A percentile compares a stretch with the other conserved stretches of the same genome.
Conservation (phyloP, 2,888 invertebrate species). For the Nomada goodeniana region DNA sequence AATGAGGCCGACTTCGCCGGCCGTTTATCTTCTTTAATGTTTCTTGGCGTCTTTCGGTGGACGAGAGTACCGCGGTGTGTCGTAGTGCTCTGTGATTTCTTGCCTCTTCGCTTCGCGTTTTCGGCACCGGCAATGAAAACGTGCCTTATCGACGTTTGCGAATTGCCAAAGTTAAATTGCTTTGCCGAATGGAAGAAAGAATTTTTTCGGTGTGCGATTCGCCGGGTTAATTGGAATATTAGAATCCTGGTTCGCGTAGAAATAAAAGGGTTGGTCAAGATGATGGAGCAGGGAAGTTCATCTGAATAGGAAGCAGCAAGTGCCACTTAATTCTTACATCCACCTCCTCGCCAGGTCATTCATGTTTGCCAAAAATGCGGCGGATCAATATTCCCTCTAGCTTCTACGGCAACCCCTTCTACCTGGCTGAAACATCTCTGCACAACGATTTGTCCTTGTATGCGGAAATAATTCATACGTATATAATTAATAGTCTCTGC, state of each 20-base stretch:
- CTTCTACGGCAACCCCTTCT: neutral
- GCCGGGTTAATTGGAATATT: neutral
- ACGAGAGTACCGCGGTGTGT: conserved; percentile 26
- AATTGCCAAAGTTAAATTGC: neutral
- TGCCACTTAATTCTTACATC: conserved; percentile 10
- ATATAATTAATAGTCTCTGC: neutral
- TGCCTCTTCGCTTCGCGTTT: conserved; percentile 13
- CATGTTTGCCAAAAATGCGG: conserved; percentile 35
- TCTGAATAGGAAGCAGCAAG: neutral
- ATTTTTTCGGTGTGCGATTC: neutral
- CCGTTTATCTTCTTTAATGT: conserved; percentile 74
- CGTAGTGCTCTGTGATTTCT: conserved; percentile 36
- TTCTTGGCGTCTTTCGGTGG: conserved; percentile 53
- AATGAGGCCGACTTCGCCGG: conserved; percentile 68
- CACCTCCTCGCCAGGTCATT: neutral
- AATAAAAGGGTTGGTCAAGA: neutral
- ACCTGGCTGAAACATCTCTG: neutral
- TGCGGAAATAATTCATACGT: neutral
- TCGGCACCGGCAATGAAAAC: neutral
- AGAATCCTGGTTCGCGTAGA: neutral
- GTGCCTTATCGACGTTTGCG: neutral
- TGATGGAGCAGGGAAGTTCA: neutral
- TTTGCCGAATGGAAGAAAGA: neutral
- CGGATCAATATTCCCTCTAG: conserved; percentile 18
- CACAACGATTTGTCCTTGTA: neutral